Percentiles rank a stretch among this genome's conserved stretches.
phyloP scores from a whole-genome alignment of 2,888 invertebrate species.

The Mythimna pallens region DNA sequence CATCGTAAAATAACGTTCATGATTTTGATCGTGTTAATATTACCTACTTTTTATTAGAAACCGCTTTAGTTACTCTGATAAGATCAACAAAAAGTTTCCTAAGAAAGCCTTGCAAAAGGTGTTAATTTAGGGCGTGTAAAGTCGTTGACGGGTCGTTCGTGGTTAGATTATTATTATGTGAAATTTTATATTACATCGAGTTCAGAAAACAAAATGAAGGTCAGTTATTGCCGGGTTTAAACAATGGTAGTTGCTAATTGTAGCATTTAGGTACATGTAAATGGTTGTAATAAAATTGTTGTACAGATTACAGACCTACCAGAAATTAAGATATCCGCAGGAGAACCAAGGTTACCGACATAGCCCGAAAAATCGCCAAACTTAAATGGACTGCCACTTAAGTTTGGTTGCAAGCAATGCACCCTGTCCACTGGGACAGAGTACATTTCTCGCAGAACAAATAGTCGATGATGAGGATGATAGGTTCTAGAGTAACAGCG shows the following conservation, averaged over 20 bases:
- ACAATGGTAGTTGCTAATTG: not conserved
- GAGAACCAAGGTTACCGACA: no score
- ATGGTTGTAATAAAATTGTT: no score
- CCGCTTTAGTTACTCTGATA: conserved; percentile 29
- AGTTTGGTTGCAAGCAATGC: no score
- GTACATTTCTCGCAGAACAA: no score
- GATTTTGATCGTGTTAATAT: not conserved
- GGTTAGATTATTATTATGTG: not conserved
- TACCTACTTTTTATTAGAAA: conserved; percentile 28
- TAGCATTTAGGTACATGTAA: no score
- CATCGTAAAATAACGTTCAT: conserved; percentile 3
- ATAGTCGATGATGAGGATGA: no score
- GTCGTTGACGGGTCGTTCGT: conserved; percentile 19
- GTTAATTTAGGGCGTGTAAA: conserved; percentile 29
- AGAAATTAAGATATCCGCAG: no score
- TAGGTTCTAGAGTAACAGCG: no score
- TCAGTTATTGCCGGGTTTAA: not conserved
- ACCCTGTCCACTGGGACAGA: no score
- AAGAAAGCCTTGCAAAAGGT: not conserved
- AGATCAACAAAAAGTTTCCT: conserved; percentile 32
- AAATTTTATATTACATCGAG: conserved; percentile 1
- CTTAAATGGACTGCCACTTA: no score
- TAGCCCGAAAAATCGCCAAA: no score
- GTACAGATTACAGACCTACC: no score
- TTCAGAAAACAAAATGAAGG: not conserved